phyloP scores from a whole-genome alignment of 2,888 invertebrate genomes.

The Harmothoe impar region DNA sequence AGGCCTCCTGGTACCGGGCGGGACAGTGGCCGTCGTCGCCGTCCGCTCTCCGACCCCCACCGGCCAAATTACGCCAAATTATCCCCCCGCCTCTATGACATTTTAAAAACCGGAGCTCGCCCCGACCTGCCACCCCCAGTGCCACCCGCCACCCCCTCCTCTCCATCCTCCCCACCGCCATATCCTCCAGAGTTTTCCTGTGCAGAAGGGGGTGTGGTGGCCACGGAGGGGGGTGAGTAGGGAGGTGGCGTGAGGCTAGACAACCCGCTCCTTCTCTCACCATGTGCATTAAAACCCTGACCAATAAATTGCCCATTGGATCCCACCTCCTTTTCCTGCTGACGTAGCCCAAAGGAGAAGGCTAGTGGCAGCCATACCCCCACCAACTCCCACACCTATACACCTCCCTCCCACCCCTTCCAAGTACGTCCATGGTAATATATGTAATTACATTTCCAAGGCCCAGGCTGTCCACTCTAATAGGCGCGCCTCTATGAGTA shows the following conservation, averaged over 20 bases:
- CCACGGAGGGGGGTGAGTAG: neutral
- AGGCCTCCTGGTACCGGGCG: neutral
- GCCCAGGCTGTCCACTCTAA: constrained; percentile 44
- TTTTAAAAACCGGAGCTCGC: constrained; percentile 46
- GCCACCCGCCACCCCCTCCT: neutral
- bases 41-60: constrained; percentile 33
- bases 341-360: neutral
- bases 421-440: constrained; percentile 5
- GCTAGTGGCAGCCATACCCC: no score
- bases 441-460: constrained; percentile 60
- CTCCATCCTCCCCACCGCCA: neutral
- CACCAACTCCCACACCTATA: no score
- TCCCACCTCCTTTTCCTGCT: constrained; percentile 33
- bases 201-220: neutral
- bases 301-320: constrained; percentile 55
- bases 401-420: neutral
- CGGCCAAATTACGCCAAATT: constrained; percentile 24
- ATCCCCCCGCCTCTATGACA: constrained; percentile 32
- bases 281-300: neutral
- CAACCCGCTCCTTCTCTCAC: neutral
- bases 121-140: neutral
- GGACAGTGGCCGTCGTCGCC: constrained; percentile 13
- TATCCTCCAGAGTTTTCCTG: no score
- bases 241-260: neutral
- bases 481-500: constrained; percentile 40